Evolutionary conservation across 2,113 vertebrate genomes (phyloP), one percentile per base, ranked within the genome.

Genomic region (Seriola quinqueradiata): DNA sequence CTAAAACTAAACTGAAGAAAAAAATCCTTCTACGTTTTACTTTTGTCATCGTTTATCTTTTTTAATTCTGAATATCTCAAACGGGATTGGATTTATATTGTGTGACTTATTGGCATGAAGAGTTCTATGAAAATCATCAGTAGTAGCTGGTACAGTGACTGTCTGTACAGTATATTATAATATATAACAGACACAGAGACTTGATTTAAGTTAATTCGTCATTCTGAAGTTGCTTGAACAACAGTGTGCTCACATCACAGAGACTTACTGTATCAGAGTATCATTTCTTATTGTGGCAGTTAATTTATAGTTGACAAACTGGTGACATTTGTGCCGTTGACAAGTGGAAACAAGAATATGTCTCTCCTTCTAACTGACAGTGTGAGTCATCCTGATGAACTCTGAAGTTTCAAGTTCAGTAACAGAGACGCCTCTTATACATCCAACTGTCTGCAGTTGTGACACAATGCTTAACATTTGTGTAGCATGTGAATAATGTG

Each of bases 251-350:
- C 4, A 6, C 40, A 52, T 52, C 32, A 79, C 5, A 36, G 34
- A 85, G 25, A 70, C 25, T 66, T 57, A 69, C 17, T 38, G 17
- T 70, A 48, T 78, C 54, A 60, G 38, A 80, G 52, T 2, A 67
- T 79, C 78, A 76, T 72, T 79, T 36, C 78, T 91, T 65, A 66
- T n/a, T 36, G 57, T 71, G 77, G 69, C 71, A 81, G 46, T 71
- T 88, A 4, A 82, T 84, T 82, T 58, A 46, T 73, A 75, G 71
- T 70, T 79, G 87, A 85, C 87, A 87, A 87, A 88, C 60, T 55
- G 76, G 71, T 89, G 89, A 85, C 86, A 84, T 90, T 90, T 86
- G 63, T 82, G 83, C 67, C 67, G 79, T 61, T 84, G 87, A 90
- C 87, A 86, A 82, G 80, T 88, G 3, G 9, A 82, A 88, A 89